phyloP scores from a whole-genome alignment of 2,888 invertebrate genomes.

The Lithophane socia region DNA sequence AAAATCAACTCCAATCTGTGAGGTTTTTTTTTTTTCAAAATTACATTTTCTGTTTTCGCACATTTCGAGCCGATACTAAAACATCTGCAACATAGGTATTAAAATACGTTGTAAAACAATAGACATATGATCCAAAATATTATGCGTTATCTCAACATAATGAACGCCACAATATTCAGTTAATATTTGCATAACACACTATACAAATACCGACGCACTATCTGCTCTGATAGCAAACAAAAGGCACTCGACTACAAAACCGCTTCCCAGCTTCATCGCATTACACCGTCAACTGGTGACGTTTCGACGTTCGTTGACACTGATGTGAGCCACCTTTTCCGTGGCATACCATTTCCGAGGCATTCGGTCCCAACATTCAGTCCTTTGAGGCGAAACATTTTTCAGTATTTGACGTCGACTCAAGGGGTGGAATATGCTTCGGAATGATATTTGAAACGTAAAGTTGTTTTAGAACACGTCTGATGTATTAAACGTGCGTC shows the following conservation, averaged over 20 bases:
- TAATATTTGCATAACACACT: conserved; percentile 32
- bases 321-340: conserved; percentile 59
- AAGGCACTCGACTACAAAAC: conserved; percentile 50
- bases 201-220: conserved; percentile 20
- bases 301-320: conserved; percentile 55
- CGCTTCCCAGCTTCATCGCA: conserved; percentile 39
- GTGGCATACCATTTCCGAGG: conserved; percentile 71
- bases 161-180: background rate
- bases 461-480: conserved; percentile 13
- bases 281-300: conserved; percentile 53
- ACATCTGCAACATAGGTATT: background rate
- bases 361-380: conserved; percentile 60
- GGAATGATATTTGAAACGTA: conserved; percentile 52
- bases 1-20: background rate
- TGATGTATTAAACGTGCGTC: conserved; percentile 23
- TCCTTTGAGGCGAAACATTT: conserved; percentile 69
- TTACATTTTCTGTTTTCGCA: background rate
- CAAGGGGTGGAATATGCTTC: conserved; percentile 42
- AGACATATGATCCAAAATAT: background rate
- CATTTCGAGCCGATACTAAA: background rate
- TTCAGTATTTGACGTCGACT: conserved; percentile 64
- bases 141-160: background rate
- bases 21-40: background rate
- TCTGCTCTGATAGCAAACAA: conserved; percentile 47
- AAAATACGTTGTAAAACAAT: background rate